phyloP scores from a whole-genome alignment of 1,140 invertebrate species.

The Batillaria attramentaria region DNA sequence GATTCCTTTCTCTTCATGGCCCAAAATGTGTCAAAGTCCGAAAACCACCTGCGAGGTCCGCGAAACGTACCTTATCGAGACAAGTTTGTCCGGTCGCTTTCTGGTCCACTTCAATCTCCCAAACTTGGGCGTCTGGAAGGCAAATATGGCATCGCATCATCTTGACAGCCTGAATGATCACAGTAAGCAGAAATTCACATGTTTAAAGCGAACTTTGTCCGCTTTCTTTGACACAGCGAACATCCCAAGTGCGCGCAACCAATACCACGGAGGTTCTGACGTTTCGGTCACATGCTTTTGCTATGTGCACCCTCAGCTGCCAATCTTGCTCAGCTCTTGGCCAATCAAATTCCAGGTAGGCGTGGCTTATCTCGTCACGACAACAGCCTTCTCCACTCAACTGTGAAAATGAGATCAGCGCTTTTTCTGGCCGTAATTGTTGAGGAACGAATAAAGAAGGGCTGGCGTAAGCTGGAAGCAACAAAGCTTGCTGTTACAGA shows the following conservation, averaged over 20 bases:
- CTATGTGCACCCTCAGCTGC: not conserved
- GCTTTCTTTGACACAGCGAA: not conserved
- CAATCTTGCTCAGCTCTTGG: conserved; percentile 12
- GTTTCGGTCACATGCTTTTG: conserved; percentile 15
- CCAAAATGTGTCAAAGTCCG: no score
- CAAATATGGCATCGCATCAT: conserved; percentile 88
- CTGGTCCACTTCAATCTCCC: conserved; percentile 86
- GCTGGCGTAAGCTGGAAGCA: no score
- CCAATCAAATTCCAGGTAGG: not conserved
- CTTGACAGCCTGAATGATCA: not conserved
- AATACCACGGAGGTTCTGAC: conserved; percentile 3
- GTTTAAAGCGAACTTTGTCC: not conserved
- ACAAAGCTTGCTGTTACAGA: no score
- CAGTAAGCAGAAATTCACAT: not conserved
- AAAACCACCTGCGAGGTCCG: not conserved
- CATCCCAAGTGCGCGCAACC: not conserved
- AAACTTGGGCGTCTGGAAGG: conserved; percentile 86
- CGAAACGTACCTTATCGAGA: conserved; percentile 84
- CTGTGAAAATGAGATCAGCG: no score
- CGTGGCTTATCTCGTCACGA: conserved; percentile 14
- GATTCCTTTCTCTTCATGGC: no score
- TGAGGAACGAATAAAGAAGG: no score
- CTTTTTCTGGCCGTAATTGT: no score
- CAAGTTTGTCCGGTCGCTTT: conserved; percentile 90
- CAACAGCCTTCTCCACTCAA: no score